Evolutionary conservation across 2,797 vertebrate species (phyloP).

Genomic region (Jordanella pulchra): DNA sequence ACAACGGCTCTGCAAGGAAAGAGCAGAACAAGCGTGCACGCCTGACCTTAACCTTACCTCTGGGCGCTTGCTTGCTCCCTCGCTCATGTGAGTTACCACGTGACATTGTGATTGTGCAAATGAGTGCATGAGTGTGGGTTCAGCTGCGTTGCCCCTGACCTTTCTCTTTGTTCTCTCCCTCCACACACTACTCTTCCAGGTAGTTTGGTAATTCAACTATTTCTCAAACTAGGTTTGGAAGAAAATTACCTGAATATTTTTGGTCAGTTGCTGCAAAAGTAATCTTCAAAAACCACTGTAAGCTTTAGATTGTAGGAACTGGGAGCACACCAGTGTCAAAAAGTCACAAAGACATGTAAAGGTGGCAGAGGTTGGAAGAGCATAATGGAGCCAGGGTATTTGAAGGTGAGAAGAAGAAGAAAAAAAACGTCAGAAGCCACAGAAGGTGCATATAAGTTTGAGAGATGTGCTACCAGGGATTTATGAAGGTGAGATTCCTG

Average conservation of each 20-base stretch:
- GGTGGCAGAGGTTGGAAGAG: not conserved
- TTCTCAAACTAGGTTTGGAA: not conserved
- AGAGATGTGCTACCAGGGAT: not conserved
- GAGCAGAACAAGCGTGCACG: conserved; percentile 34
- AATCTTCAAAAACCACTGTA: not conserved
- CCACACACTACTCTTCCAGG: not conserved
- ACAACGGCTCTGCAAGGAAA: conserved; percentile 43
- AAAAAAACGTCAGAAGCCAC: not conserved
- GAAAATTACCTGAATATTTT: not conserved
- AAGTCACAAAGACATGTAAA: not conserved
- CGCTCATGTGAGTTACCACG: not conserved
- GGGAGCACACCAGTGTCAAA: not conserved
- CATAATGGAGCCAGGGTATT: not conserved
- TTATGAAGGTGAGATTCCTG: not conserved
- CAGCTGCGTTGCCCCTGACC: conserved; percentile 3
- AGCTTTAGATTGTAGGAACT: not conserved
- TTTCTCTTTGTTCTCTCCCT: not conserved
- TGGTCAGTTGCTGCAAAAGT: not conserved
- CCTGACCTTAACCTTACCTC: conserved; percentile 38
- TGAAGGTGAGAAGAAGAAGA: conserved; percentile 1
- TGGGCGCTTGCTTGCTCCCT: not conserved
- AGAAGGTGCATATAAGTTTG: not conserved
- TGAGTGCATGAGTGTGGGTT: conserved; percentile 10
- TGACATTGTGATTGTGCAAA: conserved; percentile 10
- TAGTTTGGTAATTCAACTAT: not conserved